A percentile compares a stretch with the other conserved stretches of the same genome.
phyloP scores from a whole-genome alignment of 1,140 invertebrate species.

The Campoletis sonorensis region DNA sequence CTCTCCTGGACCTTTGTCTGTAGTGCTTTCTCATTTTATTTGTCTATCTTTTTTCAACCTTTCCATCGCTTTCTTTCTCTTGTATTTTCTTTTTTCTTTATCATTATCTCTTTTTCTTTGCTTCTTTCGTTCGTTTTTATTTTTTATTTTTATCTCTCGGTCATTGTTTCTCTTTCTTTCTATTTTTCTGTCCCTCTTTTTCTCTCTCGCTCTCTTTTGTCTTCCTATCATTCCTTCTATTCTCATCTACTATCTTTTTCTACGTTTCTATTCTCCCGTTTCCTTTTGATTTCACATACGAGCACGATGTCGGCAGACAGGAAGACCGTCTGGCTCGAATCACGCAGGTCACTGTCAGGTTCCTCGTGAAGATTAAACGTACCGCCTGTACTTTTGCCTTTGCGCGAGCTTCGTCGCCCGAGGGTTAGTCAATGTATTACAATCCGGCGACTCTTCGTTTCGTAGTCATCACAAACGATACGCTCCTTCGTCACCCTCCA shows the following conservation, averaged over 20 bases:
- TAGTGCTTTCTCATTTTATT: too few relatives aligned
- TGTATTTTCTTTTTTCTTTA: too few relatives aligned
- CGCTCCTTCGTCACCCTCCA: background rate
- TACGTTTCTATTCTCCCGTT: background rate
- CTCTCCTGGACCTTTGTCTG: too few relatives aligned
- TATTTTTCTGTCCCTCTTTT: background rate
- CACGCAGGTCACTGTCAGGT: background rate
- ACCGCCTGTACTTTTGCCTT: background rate
- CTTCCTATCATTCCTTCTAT: background rate
- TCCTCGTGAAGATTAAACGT: slow-evolving; percentile 1
- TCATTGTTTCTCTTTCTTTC: background rate
- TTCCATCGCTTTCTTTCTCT: too few relatives aligned
- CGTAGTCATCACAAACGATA: too few relatives aligned
- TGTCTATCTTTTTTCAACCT: too few relatives aligned
- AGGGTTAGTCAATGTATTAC: background rate
- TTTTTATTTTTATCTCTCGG: too few relatives aligned
- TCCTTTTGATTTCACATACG: background rate
- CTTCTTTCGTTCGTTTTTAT: too few relatives aligned
- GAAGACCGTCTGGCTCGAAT: background rate
- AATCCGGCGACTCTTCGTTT: background rate
- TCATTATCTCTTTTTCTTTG: too few relatives aligned
- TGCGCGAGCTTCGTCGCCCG: background rate
- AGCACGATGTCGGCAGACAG: background rate
- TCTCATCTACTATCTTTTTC: background rate
- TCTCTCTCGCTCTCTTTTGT: background rate